Evolutionary conservation across 2,113 vertebrate species (phyloP).

Genomic region (Raja brachyura): DNA sequence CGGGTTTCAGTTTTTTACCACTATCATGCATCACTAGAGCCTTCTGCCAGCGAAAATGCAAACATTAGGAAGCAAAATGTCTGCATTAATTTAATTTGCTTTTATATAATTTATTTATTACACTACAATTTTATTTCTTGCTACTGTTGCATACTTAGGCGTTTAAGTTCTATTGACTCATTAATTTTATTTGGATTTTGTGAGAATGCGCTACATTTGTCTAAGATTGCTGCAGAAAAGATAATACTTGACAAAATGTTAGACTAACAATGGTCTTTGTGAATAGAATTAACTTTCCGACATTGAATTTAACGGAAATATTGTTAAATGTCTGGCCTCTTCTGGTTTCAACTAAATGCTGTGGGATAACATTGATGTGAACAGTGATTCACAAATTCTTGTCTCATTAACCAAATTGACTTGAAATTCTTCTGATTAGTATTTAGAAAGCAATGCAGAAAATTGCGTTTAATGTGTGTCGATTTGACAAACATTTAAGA

Average conservation of each 20-base stretch:
- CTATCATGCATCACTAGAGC: not conserved
- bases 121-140: not conserved
- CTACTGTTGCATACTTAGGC: constrained; percentile 12
- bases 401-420: not conserved
- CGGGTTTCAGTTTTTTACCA: not conserved
- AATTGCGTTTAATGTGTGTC: not conserved
- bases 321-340: not conserved
- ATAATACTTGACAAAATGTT: not conserved
- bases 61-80: not conserved
- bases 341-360: constrained; percentile 18
- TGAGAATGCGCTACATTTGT: not conserved
- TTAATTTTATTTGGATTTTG: constrained; percentile 21
- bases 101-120: not conserved
- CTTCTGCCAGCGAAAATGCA: not conserved
- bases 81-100: constrained; percentile 2
- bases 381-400: not conserved
- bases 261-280: not conserved
- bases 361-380: not conserved
- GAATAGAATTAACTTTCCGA: constrained; percentile 1
- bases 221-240: not conserved
- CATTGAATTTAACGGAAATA: not conserved
- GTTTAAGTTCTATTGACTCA: constrained; percentile 5
- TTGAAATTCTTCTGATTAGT: not conserved
- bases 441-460: not conserved
- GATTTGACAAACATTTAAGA: not conserved